phyloP scores from a whole-genome alignment of 2,113 vertebrate genomes.

The Gracilinanus agilis region DNA sequence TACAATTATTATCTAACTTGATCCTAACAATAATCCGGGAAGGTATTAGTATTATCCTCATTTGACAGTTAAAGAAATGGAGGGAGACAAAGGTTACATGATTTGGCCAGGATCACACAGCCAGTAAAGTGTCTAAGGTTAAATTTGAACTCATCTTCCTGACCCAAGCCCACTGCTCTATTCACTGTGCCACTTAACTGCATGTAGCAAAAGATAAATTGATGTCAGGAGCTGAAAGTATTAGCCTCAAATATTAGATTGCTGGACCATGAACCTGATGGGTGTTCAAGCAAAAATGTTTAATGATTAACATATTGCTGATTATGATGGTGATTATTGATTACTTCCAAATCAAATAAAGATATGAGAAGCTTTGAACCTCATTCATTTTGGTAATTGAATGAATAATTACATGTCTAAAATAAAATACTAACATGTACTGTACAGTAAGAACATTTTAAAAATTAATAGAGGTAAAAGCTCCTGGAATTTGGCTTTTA shows the following conservation, averaged over 20 bases:
- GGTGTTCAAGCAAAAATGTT: neutral
- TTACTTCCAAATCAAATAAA: neutral
- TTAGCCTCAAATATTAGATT: neutral
- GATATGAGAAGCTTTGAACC: neutral
- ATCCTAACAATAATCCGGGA: too few relatives aligned
- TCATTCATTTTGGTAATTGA: neutral
- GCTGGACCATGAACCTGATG: neutral
- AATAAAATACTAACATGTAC: neutral
- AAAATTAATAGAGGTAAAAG: neutral
- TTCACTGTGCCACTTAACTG: neutral
- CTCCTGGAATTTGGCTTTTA: neutral
- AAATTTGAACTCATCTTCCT: neutral
- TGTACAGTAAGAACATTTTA: neutral
- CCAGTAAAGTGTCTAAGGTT: neutral
- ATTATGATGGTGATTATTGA: neutral
- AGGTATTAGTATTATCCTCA: neutral
- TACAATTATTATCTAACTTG: too few relatives aligned
- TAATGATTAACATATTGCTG: neutral
- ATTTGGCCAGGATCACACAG: neutral
- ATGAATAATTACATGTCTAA: neutral
- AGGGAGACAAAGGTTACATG: neutral
- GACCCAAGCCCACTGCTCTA: neutral
- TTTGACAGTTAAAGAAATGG: neutral
- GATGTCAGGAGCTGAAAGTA: neutral
- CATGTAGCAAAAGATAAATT: neutral